Conservation (phyloP, 2,797 vertebrate genomes). For the Melanogrammus aeglefinus region DNA sequence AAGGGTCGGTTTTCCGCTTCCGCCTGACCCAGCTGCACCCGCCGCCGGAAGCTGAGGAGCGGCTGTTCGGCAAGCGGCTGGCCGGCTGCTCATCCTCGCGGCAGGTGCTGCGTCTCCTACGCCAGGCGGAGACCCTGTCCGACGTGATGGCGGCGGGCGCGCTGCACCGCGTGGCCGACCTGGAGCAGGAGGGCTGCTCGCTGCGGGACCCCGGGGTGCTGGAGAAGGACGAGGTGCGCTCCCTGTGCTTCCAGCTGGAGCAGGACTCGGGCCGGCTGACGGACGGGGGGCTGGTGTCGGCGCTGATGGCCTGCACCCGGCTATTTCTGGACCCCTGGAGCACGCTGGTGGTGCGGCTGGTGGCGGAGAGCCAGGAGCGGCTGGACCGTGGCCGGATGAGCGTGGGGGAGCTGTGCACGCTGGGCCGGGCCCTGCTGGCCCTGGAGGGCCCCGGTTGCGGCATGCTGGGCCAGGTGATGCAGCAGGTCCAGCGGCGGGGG, state of each 20-base stretch:
- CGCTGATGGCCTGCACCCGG: slow-evolving; percentile 77
- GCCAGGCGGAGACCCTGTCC: slow-evolving; percentile 64
- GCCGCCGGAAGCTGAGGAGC: slow-evolving; percentile 59
- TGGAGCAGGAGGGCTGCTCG: slow-evolving; percentile 62
- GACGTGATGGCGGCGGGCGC: slow-evolving; percentile 75
- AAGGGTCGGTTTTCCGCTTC: slow-evolving; percentile 48
- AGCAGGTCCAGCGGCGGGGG: slow-evolving; percentile 65
- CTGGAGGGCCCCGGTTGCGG: slow-evolving; percentile 61
- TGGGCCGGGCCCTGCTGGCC: slow-evolving; percentile 78
- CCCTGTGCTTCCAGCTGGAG: slow-evolving; percentile 80
- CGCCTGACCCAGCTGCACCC: slow-evolving; percentile 53
- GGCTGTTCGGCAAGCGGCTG: slow-evolving; percentile 63
- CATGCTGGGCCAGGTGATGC: slow-evolving; percentile 70
- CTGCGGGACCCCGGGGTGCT: slow-evolving; percentile 68
- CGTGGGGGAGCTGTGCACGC: slow-evolving; percentile 69
- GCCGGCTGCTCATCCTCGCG: slow-evolving; percentile 60
- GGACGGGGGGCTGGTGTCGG: slow-evolving; percentile 70
- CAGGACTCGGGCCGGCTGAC: slow-evolving; percentile 71
- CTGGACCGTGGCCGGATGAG: slow-evolving; percentile 69
- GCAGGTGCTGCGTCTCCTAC: slow-evolving; percentile 77
- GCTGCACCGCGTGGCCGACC: slow-evolving; percentile 80
- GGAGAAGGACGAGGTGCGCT: slow-evolving; percentile 69
- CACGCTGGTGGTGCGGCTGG: slow-evolving; percentile 71
- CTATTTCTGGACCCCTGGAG: slow-evolving; percentile 78
- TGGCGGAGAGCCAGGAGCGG: slow-evolving; percentile 78